phyloP scores from a whole-genome alignment of 1,140 invertebrate genomes.

The Aradophagus sp. region DNA sequence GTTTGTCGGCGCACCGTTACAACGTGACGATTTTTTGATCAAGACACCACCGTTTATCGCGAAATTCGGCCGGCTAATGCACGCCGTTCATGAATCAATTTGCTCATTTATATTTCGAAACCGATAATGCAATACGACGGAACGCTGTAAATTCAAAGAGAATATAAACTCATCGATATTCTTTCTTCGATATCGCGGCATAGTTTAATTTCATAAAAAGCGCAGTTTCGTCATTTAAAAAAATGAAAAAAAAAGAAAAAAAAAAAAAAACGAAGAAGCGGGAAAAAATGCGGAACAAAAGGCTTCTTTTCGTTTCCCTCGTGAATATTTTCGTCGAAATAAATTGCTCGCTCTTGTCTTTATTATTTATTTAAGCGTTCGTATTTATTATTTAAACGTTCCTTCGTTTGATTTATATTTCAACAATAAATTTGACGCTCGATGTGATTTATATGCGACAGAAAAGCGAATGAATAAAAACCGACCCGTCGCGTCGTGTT shows the following conservation, averaged over 20 bases:
- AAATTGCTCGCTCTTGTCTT: constrained; percentile 9
- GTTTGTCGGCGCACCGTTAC: constrained; percentile 7
- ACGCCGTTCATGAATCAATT: constrained; percentile 48
- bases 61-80: constrained; percentile 38
- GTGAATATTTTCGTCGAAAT: constrained; percentile 10
- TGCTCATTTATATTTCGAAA: constrained; percentile 40
- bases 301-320: too few species aligned
- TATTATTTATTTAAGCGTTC: too few species aligned
- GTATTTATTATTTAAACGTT: too few species aligned
- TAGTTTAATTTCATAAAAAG: constrained; percentile 27
- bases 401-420: constrained; percentile 13
- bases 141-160: constrained; percentile 41
- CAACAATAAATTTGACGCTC: constrained; percentile 12
- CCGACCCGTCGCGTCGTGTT: constrained; percentile 10
- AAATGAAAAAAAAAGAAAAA: constrained; percentile 5
- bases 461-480: constrained; percentile 27
- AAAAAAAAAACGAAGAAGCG: not conserved
- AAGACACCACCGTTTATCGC: constrained; percentile 36
- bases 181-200: constrained; percentile 16
- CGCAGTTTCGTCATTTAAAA: constrained; percentile 15
- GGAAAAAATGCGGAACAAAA: too few species aligned
- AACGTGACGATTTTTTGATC: constrained; percentile 29
- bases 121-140: constrained; percentile 45
- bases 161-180: constrained; percentile 51
- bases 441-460: constrained; percentile 17